Evolutionary conservation across 2,113 vertebrate species (phyloP), one percentile per base, ranked within the genome.

Genomic region (Pelusios castaneus): DNA sequence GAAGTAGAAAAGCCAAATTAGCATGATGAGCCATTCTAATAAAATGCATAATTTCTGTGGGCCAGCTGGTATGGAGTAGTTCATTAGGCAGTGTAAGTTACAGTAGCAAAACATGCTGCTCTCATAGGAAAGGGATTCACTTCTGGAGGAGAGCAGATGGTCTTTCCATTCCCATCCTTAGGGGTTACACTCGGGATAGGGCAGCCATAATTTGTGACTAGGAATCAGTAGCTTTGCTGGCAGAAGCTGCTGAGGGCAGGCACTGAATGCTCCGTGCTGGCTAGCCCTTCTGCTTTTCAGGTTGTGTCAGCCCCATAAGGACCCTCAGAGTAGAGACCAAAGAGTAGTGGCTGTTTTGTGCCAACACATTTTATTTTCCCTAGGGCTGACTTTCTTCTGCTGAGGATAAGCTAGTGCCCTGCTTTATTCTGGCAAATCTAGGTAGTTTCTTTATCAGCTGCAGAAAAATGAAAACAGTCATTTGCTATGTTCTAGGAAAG

Each of bases 241-340:
- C 87, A 83, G 58, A 90, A 4, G 45, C 11, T 41, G 58, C 87
- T 41, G 60, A 87, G 22, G 88, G 21, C 29, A 54, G 10, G 43
- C 55, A 22, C n/a, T 76, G 31, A 49, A 38, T 43, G 75, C 21
- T 3, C 67, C 80, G 38, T 41, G 52, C 60, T 51, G 87, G 3
- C 0, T 0, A 0, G 67, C 76, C 0, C 2, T 1, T 2, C 49
- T 4, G 12, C 75, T 25, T 38, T 12, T 45, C 41, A 0, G 45
- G 51, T 27, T 43, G 54, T 7, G 1, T 25, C 41, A 76, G 24
- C 31, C 90, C 90, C 92, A 45, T 17, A 60, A 52, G 92, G 76
- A 43, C 92, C 76, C 88, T 22, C 11, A 1, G 38, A 19, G n/a
- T n/a, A n/a, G n/a, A 80, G 92, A 55, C 67, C 29, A 93, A 79